Evolutionary conservation across 2,797 vertebrate genomes (phyloP), one percentile per base, ranked within the genome.

Genomic region (Chelmon rostratus): DNA sequence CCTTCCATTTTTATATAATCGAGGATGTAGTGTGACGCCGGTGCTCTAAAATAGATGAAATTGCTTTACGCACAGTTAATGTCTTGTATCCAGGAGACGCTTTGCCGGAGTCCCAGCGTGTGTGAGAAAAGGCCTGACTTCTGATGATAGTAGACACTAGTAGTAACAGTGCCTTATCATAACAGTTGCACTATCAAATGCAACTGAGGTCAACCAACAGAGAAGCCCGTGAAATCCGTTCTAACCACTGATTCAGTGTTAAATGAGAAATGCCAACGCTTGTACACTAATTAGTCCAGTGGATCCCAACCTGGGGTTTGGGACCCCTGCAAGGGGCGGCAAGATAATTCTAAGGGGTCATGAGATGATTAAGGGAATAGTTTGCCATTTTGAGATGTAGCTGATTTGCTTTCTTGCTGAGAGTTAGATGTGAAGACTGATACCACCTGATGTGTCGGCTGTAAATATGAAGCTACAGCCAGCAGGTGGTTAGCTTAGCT

Each of bases 91-190:
- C 73, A 73, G 75, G 63, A 66, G 85, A 85, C 1, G 37, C 68
- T 81, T 66, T 50, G 59, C 62, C 69, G 46, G 71, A 79, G 73
- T 79, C 42, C 46, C 38, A 15, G 53, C 54, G 66, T 75, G 76
- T 59, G 84, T 50, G 81, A 77, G 76, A 58, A 73, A 82, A 92
- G 86, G 84, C 89, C 85, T 83, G 90, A 85, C 90, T 86, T 89
- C 88, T 89, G 87, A 90, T 90, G 89, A 90, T 83, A 68, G 81
- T 81, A 90, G 90, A 95, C 92, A 91, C 92, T 91, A 82, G 83
- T 91, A 91, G 88, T 92, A 88, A 93, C 93, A 93, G 95, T 96
- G 95, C 95, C 96, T 96, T 96, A 96, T 89, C 73, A 44, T 54
- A 88, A 86, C 83, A 88, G 92, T 89, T 94, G 89, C 88, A 88